phyloP scores from a whole-genome alignment of 2,888 invertebrate species.

The Caenorhabditis auriculariae region DNA sequence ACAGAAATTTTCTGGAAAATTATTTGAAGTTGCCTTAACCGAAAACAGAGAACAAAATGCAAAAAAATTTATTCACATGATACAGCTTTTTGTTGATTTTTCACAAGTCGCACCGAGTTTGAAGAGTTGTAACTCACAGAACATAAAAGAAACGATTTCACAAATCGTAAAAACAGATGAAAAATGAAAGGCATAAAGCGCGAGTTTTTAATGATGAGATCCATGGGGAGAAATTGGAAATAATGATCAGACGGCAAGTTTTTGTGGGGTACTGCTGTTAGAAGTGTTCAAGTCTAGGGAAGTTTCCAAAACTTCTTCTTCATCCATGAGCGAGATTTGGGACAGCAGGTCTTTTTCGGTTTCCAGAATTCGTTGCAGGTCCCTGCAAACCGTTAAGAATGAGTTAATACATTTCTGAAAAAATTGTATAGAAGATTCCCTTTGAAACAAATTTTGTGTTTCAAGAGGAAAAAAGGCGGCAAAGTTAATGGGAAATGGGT shows the following conservation, averaged over 20 bases:
- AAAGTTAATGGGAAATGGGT: background rate
- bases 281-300: slow-evolving; percentile 18
- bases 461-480: background rate
- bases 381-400: slow-evolving; percentile 19
- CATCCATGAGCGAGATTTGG: slow-evolving; percentile 16
- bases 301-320: slow-evolving; percentile 24
- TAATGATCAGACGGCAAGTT: no score
- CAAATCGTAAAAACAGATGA: no score
- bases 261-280: slow-evolving; percentile 14
- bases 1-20: background rate
- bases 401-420: background rate
- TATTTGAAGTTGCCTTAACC: no score
- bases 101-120: no score
- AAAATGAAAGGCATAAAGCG: background rate
- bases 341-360: slow-evolving; percentile 22
- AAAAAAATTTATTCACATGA: no score
- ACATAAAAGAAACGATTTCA: no score
- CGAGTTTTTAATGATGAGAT: no score
- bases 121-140: no score
- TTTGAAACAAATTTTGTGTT: background rate
- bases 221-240: no score
- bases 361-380: slow-evolving; percentile 18
- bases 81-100: no score
- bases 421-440: no score
- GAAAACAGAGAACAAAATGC: no score